phyloP scores from a whole-genome alignment of 2,888 invertebrate species.

The Stenichneumon culpator region DNA sequence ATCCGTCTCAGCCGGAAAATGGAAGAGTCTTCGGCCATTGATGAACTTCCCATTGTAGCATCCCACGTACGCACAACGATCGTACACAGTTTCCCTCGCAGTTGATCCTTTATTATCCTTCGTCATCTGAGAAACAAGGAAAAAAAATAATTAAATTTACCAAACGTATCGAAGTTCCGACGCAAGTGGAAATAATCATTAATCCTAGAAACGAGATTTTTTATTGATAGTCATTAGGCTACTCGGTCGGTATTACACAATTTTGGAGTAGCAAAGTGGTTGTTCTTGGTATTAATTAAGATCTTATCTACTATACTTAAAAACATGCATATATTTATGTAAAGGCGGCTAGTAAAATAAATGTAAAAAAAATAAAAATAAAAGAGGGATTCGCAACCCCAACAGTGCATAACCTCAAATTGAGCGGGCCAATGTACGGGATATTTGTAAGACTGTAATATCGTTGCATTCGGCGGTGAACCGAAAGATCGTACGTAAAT shows the following conservation, averaged over 20 bases:
- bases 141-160: conserved; percentile 1
- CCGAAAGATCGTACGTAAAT: background rate
- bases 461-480: background rate
- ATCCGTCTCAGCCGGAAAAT: conserved; percentile 61
- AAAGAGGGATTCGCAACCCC: background rate
- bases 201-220: too few relatives aligned
- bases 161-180: background rate
- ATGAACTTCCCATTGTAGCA: conserved; percentile 64
- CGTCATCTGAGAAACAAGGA: conserved; percentile 17
- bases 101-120: conserved; percentile 39
- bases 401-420: conserved; percentile 45
- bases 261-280: too few relatives aligned
- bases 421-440: background rate
- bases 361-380: background rate
- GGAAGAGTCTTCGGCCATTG: conserved; percentile 57
- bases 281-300: background rate
- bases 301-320: too few relatives aligned
- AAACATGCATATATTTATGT: too few relatives aligned
- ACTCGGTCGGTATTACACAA: background rate
- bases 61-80: conserved; percentile 58
- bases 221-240: background rate
- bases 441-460: background rate
- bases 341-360: too few relatives aligned
- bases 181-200: background rate
- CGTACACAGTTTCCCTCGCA: conserved; percentile 58